phyloP scores from a whole-genome alignment of 1,140 invertebrate genomes.

The Caerostris darwini region DNA sequence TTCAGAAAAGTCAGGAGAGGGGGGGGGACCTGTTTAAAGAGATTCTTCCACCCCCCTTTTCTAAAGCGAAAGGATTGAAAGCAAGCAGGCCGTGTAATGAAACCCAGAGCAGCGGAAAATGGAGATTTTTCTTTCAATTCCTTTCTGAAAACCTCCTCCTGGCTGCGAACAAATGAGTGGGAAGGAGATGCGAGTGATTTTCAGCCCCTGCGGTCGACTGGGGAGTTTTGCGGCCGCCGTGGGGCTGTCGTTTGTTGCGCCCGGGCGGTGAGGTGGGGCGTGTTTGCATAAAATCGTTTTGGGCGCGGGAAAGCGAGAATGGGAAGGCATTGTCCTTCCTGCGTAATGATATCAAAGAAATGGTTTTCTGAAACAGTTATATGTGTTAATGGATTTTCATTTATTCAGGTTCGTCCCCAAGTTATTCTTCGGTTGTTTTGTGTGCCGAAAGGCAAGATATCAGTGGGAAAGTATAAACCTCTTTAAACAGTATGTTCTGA shows the following conservation, averaged over 20 bases:
- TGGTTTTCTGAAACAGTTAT: background rate
- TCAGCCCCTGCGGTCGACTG: background rate
- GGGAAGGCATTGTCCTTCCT: background rate
- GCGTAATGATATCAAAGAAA: background rate
- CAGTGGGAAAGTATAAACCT: too few species aligned
- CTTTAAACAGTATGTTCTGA: too few species aligned
- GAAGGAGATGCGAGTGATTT: constrained; percentile 4
- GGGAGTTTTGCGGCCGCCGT: background rate
- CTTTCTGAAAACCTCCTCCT: constrained; percentile 34
- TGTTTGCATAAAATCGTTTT: constrained; percentile 24
- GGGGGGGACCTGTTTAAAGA: background rate
- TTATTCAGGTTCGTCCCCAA: background rate
- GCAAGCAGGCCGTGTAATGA: constrained; percentile 69
- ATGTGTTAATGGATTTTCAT: background rate
- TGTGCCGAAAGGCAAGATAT: too few species aligned
- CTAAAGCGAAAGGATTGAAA: constrained; percentile 64
- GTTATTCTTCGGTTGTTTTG: too few species aligned
- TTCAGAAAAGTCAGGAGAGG: background rate
- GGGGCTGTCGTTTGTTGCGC: background rate
- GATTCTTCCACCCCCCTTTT: background rate
- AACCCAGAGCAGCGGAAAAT: constrained; percentile 59
- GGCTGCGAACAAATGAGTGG: constrained; percentile 49
- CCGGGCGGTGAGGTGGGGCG: background rate
- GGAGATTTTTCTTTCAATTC: constrained; percentile 64
- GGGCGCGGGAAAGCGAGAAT: background rate